These are phyloP conservation scores for Chymomyza costata DNA, from an alignment of 1,140 invertebrate species.

Conservation along the genomic window DNA sequence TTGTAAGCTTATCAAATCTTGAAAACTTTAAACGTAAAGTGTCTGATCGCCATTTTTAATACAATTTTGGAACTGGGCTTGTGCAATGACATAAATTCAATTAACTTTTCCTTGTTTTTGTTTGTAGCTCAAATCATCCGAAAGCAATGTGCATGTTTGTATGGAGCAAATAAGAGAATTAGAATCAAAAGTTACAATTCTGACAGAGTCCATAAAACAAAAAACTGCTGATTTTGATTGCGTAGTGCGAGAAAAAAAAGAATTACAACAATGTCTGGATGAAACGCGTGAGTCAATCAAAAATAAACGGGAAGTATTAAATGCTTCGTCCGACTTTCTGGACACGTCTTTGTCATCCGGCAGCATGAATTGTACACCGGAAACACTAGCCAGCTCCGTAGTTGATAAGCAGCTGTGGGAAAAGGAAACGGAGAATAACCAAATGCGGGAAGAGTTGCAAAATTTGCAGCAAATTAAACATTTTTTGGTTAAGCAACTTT, in stretches of 20 bases:
- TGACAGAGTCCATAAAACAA: neutral
- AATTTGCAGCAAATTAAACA: neutral
- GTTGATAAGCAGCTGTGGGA: constrained; percentile 66
- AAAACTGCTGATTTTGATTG: constrained; percentile 23
- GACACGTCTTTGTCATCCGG: constrained; percentile 40
- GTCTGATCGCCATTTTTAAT: too few relatives aligned
- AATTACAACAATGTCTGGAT: constrained; percentile 52
- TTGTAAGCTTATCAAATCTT: too few relatives aligned
- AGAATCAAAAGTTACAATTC: constrained; percentile 27
- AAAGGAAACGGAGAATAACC: constrained; percentile 58
- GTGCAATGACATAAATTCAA: too few relatives aligned
- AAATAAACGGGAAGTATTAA: constrained; percentile 37
- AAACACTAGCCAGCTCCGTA: constrained; percentile 59
- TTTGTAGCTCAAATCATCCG: too few relatives aligned
- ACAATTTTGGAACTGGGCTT: too few relatives aligned
- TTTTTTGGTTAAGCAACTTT: too few relatives aligned
- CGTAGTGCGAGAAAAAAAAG: constrained; percentile 43
- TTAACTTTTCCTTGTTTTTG: too few relatives aligned
- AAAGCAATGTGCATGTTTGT: constrained; percentile 32
- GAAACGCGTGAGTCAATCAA: constrained; percentile 46
- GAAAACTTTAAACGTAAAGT: too few relatives aligned
- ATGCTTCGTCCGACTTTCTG: constrained; percentile 49
- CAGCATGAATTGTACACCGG: constrained; percentile 38
- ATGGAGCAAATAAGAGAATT: constrained; percentile 39
- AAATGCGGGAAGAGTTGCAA: constrained; percentile 18